Evolutionary conservation across 1,140 invertebrate species (phyloP), one percentile per base, ranked within the genome.

Genomic region (Harlomillsia oculata): DNA sequence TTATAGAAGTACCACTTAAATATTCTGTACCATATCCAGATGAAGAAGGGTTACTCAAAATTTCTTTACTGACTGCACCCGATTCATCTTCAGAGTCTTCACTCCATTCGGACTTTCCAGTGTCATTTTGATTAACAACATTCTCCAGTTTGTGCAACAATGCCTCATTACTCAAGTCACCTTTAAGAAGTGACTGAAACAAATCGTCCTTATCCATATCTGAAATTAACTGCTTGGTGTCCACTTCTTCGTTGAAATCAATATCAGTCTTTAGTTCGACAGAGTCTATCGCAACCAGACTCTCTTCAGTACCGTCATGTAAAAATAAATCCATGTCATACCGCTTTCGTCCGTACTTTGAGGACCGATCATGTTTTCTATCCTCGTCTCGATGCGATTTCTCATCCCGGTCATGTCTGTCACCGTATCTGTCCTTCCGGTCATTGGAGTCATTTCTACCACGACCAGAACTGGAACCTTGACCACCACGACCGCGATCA

Each of bases 61-160:
- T 21, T 8, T 14, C 1, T 39, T 37, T 50, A 11, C 16, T 30
- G 21, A 36, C 23, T 21, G 18, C 16, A 18, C n/a, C 32, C 30
- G 36, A 14, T 37, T 56, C 44, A 4, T 49, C 44, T 40, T 54
- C 36, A 1, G 58, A 60, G 30, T 60, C 58, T 26, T 60, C 53
- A 28, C 53, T 60, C 58, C 58, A 60, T 50, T 40, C 45, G n/a
- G 48, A 45, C 0, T 29, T n/a, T 5, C 5, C 34, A 14, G 48
- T 6, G 8, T 16, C 48, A 8, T 34, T 34, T 8, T 34, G 30
- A 34, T 34, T 34, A 34, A 14, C 30, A 34, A 41, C 9, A 41
- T 41, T 13, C 9, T 5, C 39, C 6, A 16, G 6, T 13, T 21
- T 16, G 9, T 41, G 9, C 9, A n/a, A n/a, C n/a, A n/a, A n/a